Evolutionary conservation across 2,888 invertebrate genomes (phyloP), one percentile per base, ranked within the genome.

Genomic region (Drosophila yooni): DNA sequence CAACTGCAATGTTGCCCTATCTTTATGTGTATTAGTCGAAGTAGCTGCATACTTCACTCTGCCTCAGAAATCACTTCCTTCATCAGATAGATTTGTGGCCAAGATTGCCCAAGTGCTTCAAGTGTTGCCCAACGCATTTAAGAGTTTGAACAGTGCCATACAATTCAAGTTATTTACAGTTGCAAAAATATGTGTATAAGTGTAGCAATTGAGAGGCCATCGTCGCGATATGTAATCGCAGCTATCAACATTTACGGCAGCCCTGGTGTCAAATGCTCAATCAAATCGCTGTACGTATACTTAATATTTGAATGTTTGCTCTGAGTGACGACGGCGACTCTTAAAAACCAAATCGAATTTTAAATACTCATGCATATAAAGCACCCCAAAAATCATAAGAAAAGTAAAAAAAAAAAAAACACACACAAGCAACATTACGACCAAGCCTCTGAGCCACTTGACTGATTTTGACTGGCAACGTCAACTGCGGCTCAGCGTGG

Each of bases 381-480:
- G 46, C 34, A 21, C 33, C 43, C 57, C 27, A 29, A 52, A 57
- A 46, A 52, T 43, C 18, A 18, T 27, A 33, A 33, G 15, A 33
- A 51, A 67, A 56, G 34, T 29, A 40, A 29, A 53, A 43, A 29
- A 43, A 69, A 59, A 68, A 43, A 67, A 67, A 60, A 67, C 59
- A 15, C 61, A 15, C 61, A 10, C 63, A 70, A 61, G 51, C 69
- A 71, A 80, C 67, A 76, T 74, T 48, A 70, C 65, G 76, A 72
- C 90, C 90, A 88, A 88, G 90, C 91, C 89, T 88, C 70, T 82
- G 74, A 86, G 86, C 89, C 91, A 90, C 90, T 91, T 91, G 89
- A 83, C 90, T 76, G 79, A 76, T 77, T 79, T 64, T 65, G 64
- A 51, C 68, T 73, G 50, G 61, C 61, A 61, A 54, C 60, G 60